A percentile compares a stretch with the other conserved stretches of the same genome.
These are phyloP conservation scores for Episyrphus balteatus DNA, from an alignment of 1,140 invertebrate genomes.

Conservation along the genomic window DNA sequence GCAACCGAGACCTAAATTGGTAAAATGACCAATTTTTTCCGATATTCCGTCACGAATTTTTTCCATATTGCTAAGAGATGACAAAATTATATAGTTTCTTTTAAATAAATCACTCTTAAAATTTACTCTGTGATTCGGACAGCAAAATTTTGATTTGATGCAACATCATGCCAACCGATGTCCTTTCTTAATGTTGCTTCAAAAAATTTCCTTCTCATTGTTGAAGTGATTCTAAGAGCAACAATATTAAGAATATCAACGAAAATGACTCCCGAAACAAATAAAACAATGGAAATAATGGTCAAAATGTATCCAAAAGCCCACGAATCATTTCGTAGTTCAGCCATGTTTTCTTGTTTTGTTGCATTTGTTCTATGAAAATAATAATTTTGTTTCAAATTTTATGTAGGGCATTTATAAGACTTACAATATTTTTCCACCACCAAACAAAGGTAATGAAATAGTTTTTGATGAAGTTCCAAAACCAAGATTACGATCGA, in stretches of 20 bases:
- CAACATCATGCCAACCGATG: conserved; percentile 79
- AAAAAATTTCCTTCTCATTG: conserved; percentile 59
- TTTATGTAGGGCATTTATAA: neutral
- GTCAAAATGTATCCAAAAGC: conserved; percentile 52
- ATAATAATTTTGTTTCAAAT: neutral
- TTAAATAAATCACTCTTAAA: neutral
- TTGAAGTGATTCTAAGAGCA: conserved; percentile 51
- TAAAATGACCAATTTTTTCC: conserved; percentile 71
- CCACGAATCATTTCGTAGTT: conserved; percentile 50
- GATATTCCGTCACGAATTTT: conserved; percentile 79
- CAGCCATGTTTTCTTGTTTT: conserved; percentile 43
- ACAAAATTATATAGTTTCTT: conserved; percentile 4
- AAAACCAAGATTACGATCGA: conserved; percentile 36
- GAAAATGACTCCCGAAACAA: conserved; percentile 50
- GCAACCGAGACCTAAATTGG: conserved; percentile 57
- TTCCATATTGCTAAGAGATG: conserved; percentile 63
- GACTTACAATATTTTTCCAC: conserved; percentile 44
- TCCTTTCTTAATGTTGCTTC: conserved; percentile 72
- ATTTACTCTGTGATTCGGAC: conserved; percentile 71
- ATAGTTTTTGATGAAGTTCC: conserved; percentile 34
- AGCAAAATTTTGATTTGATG: conserved; percentile 75
- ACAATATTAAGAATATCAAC: conserved; percentile 55
- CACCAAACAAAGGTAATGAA: conserved; percentile 38
- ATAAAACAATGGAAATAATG: conserved; percentile 46
- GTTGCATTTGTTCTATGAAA: conserved; percentile 40